These are phyloP conservation scores for Ictalurus punctatus DNA, from an alignment of 2,113 vertebrate species.

Conservation along the genomic window DNA sequence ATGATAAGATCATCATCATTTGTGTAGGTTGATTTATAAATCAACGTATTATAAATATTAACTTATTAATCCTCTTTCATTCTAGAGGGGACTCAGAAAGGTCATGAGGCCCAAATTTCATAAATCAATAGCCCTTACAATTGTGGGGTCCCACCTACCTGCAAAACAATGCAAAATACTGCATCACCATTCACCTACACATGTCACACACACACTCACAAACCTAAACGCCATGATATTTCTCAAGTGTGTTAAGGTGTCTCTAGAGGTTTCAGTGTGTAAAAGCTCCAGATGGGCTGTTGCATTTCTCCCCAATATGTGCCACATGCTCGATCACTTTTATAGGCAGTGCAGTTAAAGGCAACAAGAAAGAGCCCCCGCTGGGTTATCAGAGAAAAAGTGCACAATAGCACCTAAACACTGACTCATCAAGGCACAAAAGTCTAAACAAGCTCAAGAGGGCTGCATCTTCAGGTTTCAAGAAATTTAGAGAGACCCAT, in stretches of 20 bases:
- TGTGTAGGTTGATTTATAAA: background rate
- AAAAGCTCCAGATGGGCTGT: constrained; percentile 34
- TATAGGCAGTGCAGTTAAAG: constrained; percentile 25
- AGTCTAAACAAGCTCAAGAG: background rate
- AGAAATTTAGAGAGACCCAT: constrained; percentile 15
- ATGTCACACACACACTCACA: background rate
- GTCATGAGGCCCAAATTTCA: constrained; percentile 19
- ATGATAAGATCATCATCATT: background rate
- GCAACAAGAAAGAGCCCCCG: constrained; percentile 35
- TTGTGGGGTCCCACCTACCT: background rate
- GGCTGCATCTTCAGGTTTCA: background rate
- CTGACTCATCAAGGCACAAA: background rate
- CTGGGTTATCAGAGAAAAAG: constrained; percentile 3
- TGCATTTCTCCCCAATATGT: constrained; percentile 22
- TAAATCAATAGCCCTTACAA: constrained; percentile 44
- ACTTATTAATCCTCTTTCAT: background rate
- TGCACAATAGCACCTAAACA: background rate
- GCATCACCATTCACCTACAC: background rate
- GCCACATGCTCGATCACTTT: constrained; percentile 39
- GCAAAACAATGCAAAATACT: background rate
- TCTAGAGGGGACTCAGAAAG: constrained; percentile 22
- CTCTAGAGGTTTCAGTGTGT: constrained; percentile 24
- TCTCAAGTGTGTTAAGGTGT: constrained; percentile 14
- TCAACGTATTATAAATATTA: background rate
- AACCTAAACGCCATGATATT: background rate